Base-by-base conservation (phyloP, 2,888 invertebrate species). In the Macaria liturata region DNA sequence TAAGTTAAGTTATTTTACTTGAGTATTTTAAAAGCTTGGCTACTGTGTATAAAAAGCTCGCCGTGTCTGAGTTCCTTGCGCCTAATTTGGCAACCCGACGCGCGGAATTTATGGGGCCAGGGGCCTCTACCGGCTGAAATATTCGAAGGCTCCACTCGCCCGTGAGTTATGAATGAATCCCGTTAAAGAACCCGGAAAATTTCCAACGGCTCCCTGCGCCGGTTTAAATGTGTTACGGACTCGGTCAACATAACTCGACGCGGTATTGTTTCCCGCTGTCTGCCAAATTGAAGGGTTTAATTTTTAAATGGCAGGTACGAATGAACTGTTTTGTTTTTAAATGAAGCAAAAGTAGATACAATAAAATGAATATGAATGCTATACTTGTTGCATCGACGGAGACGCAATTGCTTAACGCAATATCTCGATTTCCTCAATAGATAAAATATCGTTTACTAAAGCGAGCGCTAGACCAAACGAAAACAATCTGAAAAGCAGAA, bases 131-230 rank as follows among this genome's bases (percentile, higher is more conserved):
- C 81, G 85, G 82, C 84, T 90, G 90, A 88, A 91, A 91, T 90
- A 90, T 91, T 91, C 86, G 91, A 88, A 88, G 83, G 86, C 84
- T 88, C 86, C 88, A 85, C 86, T 91, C 90, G 86, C 67, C 88
- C 89, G 88, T 88, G 87, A 90, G 90, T 91, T 91, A 91, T 91
- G 91, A 90, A 91, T 89, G 91, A 89, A 89, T 87, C 89, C 88
- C 86, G 90, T 84, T 87, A 89, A 90, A 91, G 88, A 90, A 86
- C 85, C 90, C 88, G 89, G 90, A 91, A 90, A 91, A 91, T 90
- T 91, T 88, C 82, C 83, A 87, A 83, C 89, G 82, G 83, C 80
- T 78, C 73, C 77, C 75, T 76, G 73, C 76, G 72, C 76, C 69
- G 75, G 74, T 68, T 62, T 61, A 57, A 65, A 65, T 59, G 65